Base-by-base conservation (phyloP, 2,113 vertebrate genomes). In the Vicugna pacos region DNA sequence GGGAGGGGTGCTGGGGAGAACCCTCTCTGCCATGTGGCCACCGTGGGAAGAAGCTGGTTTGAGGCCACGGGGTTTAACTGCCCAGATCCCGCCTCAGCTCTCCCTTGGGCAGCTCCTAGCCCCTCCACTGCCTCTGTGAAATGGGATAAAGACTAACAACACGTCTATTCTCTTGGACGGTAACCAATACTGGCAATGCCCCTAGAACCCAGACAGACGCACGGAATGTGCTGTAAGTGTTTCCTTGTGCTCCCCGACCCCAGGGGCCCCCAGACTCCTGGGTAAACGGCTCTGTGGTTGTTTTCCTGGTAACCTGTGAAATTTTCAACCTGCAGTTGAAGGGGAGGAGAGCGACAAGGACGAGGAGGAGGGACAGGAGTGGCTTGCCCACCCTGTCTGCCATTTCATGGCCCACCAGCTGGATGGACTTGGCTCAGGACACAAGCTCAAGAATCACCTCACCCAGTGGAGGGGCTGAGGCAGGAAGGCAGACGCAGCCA, bases 61-160 rank as follows among this genome's bases (percentile, higher is more conserved):
- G 38, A 38, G 54, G 2, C 26, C 8, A 1, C 4, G 6, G 16
- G 13, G 6, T 22, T 26, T 24, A 14, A 3, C 10, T 1, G 0
- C 48, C 10, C 7, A 14, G 11, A 10, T 8, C 65, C 46, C 48
- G 46, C 5, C 76, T 46, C 24, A 60, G 73, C 35, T 14, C 73
- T 65, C 17, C 54, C 79, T 30, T 17, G 46, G 50, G 42, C 32
- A 28, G 62, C 8, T 1, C 42, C 10, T 13, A 24, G 10, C 38
- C 32, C 32, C 19, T 56, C 35, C 52, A 67, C 75, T 42, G 32
- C 28, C 0, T 42, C 17, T 75, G 82, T 60, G 22, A 67, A 70
- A 17, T 16, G 20, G 2, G 62, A 22, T 28, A 28, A 26, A 11
- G 35, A 12, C 28, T 52, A 9, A 4, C 8, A 54, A 19, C 0